Base-by-base conservation (phyloP, 2,888 invertebrate genomes). In the Petrolisthes cinctipes region DNA sequence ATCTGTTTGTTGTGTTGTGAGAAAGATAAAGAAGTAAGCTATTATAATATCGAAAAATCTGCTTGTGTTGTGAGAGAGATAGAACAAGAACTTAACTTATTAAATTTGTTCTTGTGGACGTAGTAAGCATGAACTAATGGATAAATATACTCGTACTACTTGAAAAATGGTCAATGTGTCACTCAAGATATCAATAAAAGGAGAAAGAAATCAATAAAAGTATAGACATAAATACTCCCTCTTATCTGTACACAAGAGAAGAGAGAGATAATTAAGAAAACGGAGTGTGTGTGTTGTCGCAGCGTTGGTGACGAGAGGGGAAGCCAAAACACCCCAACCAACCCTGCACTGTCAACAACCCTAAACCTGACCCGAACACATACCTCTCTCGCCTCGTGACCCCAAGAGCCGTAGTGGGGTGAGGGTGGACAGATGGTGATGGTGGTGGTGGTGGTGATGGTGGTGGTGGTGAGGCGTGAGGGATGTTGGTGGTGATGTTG, bases 301-400 rank as follows among this genome's bases (percentile, higher is more conserved):
- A 6, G 11, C n/a, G 20, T 14, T 17, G 61, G 61, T 17, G 61
- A 61, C n/a, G 71, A 20, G 20, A 71, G n/a, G 71, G 71, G 71
- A 14, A 71, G 71, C n/a, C 71, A 2, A 71, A 71, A 71, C 71
- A 71, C n/a, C 71, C 37, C 71, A 71, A 20, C 71, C 71, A 71
- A 37, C 37, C 37, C 37, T 37, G 37, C 37, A 37, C n/a, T 71
- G 71, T 71, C 71, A 71, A 71, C 71, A 71, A 20, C 14, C n/a
- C 71, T 71, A 71, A 71, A 71, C 71, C 71, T 20, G 71, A 20
- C 17, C 71, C 11, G 17, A 20, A 71, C 71, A 71, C 14, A 20
- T 71, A n/a, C 9, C 71, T 20, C 71, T 37, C 37, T 37, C 37
- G 37, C 37, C 37, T 37, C 37, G 1, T 37, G 37, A 37, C 37